Conservation (phyloP, 2,113 vertebrate genomes). For the Etia nguti region DNA sequence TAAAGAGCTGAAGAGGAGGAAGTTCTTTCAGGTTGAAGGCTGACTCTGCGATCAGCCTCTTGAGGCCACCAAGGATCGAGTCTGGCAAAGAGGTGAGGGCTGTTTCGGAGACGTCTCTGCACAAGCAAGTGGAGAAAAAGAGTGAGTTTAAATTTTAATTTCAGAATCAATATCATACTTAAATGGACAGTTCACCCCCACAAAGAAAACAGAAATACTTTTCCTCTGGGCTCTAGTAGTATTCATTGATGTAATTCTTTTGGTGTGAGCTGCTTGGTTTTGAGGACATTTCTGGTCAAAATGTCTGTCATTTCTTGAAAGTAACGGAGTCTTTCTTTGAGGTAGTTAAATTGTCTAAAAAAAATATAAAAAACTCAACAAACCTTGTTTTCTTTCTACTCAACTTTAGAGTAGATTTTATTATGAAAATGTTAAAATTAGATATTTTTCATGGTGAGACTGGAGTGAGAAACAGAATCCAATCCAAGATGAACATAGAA, state of each 20-base stretch:
- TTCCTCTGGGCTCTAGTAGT: background rate
- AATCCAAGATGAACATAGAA: background rate
- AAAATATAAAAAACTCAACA: background rate
- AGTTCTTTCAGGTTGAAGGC: slow-evolving; percentile 82
- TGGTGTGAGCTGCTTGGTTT: background rate
- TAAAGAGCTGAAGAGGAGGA: slow-evolving; percentile 80
- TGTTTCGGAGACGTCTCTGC: slow-evolving; percentile 90
- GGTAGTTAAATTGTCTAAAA: background rate
- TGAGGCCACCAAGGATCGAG: slow-evolving; percentile 79
- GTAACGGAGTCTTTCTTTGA: background rate
- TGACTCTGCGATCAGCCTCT: slow-evolving; percentile 80
- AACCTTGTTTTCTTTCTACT: background rate
- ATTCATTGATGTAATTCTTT: background rate
- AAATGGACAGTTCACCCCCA: background rate
- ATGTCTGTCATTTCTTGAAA: background rate
- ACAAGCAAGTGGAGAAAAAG: background rate
- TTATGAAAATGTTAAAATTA: background rate
- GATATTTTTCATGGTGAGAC: background rate
- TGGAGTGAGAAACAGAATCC: background rate
- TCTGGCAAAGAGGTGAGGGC: slow-evolving; percentile 81
- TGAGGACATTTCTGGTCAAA: background rate
- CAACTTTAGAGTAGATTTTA: background rate
- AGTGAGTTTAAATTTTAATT: background rate
- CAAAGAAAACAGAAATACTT: background rate
- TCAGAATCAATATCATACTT: background rate